Evolutionary conservation across 2,113 vertebrate species (phyloP), one percentile per base, ranked within the genome.

Genomic region (Cricetomys ansorgei): DNA sequence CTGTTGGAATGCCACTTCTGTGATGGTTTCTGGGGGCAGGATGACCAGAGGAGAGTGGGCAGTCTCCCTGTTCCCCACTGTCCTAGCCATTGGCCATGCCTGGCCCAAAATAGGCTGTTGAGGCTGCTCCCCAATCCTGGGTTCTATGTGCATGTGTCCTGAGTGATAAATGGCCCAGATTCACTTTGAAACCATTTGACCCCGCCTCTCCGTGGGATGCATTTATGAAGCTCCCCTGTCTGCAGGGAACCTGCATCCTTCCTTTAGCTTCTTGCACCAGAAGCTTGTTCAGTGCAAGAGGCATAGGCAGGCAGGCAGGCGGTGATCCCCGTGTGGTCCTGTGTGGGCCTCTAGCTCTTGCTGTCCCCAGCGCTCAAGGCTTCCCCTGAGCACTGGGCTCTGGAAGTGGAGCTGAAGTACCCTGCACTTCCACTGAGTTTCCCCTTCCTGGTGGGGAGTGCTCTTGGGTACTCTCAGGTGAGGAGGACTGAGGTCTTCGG

Each of bases 351-450:
- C 31, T 10, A 10, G 55, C 1, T 53, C 19, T 0, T 0, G 43
- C 53, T 0, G 16, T 7, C 55, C 57, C 1, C 3, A 15, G 3
- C 8, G 40, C 31, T 34, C 23, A n/a, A 48, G 15, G n/a, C 40
- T 43, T 37, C 45, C 72, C 3, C 5, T n/a, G 13, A 89, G 67
- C 1, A 40, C 50, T 3, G 34, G 53, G 5, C n/a, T 81, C 79
- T 6, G 23, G 31, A 76, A 10, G 9, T 23, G 0, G 21, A 13
- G 5, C n/a, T 45, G 70, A 7, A 27, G 55, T 7, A 9, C 31
- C 3, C n/a, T 4, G 4, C 15, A 4, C 15, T 67, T 64, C 2
- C 23, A 27, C 25, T 0, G 9, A 0, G 27, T 23, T 3, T 27
- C 53, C 27, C 31, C 34, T 9, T 27, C 40, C 43, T 0, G 12